Evolutionary conservation across 2,113 vertebrate species (phyloP).

Genomic region (Shinisaurus crocodilurus): DNA sequence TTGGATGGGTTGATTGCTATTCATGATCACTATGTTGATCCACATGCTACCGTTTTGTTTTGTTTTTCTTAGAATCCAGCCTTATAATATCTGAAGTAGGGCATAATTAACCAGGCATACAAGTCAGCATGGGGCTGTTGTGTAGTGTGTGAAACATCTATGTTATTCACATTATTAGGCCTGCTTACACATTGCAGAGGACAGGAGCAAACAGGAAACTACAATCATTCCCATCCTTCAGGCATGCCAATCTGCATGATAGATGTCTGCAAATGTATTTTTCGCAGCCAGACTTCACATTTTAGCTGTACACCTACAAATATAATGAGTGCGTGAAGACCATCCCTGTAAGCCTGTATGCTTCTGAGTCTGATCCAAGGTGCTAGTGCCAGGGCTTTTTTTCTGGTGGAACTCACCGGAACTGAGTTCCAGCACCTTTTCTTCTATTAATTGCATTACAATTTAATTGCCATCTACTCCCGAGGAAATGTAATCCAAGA

Average conservation of each 20-base stretch:
- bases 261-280: not conserved
- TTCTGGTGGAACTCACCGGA: too few species aligned
- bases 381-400: too few species aligned
- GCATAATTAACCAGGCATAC: not conserved
- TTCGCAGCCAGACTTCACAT: not conserved
- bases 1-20: not conserved
- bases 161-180: not conserved
- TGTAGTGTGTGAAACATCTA: not conserved
- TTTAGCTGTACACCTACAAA: not conserved
- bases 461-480: too few species aligned
- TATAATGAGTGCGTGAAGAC: not conserved
- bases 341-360: too few species aligned
- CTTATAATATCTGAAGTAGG: not conserved
- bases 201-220: not conserved
- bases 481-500: too few species aligned
- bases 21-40: not conserved
- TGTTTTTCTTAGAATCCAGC: not conserved
- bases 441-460: too few species aligned
- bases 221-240: not conserved
- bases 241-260: not conserved
- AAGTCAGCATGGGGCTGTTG: not conserved
- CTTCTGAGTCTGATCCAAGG: too few species aligned
- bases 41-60: not conserved
- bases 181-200: not conserved
- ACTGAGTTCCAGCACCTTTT: too few species aligned